These are phyloP conservation scores for Arenaria interpres DNA, from an alignment of 2,113 vertebrate genomes.

Conservation along the genomic window DNA sequence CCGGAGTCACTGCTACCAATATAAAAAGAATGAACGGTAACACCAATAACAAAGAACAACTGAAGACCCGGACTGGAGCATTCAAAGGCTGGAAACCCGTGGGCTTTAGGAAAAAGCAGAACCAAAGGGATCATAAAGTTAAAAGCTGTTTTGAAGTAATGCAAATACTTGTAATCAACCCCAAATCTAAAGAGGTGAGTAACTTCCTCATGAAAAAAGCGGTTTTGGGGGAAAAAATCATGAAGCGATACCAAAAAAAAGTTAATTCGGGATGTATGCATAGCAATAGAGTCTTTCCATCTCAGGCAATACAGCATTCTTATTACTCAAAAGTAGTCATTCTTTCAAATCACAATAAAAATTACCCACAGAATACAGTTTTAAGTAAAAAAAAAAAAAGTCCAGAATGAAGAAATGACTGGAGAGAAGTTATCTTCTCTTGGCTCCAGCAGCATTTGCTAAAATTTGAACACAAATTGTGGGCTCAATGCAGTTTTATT, in stretches of 20 bases:
- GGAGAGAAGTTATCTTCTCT: neutral
- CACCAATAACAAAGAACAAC: neutral
- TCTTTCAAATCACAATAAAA: conserved; percentile 64
- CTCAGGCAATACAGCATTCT: conserved; percentile 25
- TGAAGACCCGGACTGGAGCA: neutral
- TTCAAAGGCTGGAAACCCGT: neutral
- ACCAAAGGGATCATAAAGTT: neutral
- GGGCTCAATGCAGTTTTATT: neutral
- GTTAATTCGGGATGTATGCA: neutral
- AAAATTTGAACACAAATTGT: conserved; percentile 23
- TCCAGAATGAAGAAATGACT: neutral
- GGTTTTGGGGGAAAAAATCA: neutral
- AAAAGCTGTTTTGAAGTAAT: neutral
- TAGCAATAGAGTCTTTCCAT: conserved; percentile 15
- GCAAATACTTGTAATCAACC: neutral
- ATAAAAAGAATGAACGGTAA: neutral
- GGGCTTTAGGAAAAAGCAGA: neutral
- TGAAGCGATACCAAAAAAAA: neutral
- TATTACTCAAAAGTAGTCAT: conserved; percentile 32
- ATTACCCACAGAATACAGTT: conserved; percentile 43
- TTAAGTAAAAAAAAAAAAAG: neutral
- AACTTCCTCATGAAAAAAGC: conserved; percentile 1
- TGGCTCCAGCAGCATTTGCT: neutral
- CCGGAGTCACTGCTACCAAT: neutral
- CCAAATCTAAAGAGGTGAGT: conserved; percentile 3